Percentiles rank a stretch among this genome's conserved stretches.
Conservation (phyloP, 2,113 vertebrate species). For the Sander lucioperca region DNA sequence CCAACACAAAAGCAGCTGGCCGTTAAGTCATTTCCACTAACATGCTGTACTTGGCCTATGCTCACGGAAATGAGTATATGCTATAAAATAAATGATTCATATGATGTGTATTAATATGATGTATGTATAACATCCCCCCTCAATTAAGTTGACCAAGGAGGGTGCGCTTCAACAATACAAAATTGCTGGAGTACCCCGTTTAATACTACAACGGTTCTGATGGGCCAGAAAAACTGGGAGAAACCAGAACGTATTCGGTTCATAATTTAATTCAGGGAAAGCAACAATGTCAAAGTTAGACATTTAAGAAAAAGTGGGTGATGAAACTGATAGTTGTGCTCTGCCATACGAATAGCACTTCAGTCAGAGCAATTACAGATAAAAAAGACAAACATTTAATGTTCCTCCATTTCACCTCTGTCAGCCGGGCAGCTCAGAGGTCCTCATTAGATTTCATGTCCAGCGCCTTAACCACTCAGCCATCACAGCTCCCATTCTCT, state of each 20-base stretch:
- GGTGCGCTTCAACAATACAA: too few species aligned
- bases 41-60: too few species aligned
- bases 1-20: too few species aligned
- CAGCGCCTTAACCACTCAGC: slow-evolving; percentile 26
- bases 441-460: slow-evolving; percentile 38
- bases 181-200: too few species aligned
- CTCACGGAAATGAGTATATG: too few species aligned
- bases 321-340: neutral
- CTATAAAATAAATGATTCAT: neutral
- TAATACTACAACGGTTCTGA: too few species aligned
- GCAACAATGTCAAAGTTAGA: neutral
- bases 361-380: slow-evolving; percentile 5
- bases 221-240: too few species aligned
- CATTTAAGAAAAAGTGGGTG: neutral
- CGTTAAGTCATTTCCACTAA: neutral
- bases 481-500: slow-evolving; percentile 25
- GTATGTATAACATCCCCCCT: too few species aligned
- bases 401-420: neutral
- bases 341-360: slow-evolving; percentile 1
- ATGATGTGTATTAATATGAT: neutral
- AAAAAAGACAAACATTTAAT: neutral
- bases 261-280: neutral
- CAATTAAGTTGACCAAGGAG: too few species aligned
- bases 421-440: slow-evolving; percentile 10
- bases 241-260: neutral